Conservation (phyloP, 2,888 invertebrate genomes). For the Teinopalpus imperialis region DNA sequence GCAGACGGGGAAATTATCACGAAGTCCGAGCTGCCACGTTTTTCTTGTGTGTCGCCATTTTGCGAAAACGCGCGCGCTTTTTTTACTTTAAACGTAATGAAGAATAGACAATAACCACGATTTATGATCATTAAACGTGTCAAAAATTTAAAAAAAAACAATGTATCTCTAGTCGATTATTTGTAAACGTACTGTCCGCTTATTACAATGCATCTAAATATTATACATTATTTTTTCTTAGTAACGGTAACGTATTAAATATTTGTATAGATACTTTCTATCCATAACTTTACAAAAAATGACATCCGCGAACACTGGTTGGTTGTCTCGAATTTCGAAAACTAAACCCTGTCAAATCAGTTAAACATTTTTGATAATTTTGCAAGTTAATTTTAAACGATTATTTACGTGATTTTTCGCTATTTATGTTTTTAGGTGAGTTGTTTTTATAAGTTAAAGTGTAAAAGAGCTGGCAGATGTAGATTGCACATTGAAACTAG, state of each 20-base stretch:
- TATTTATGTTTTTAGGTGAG: constrained; percentile 19
- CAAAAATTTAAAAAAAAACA: no score
- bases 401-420: constrained; percentile 15
- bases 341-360: constrained; percentile 21
- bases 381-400: constrained; percentile 25
- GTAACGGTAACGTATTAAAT: no score
- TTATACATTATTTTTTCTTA: no score
- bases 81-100: no score
- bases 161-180: no score
- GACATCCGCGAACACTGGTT: constrained; percentile 5
- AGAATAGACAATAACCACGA: no score
- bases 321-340: constrained; percentile 6
- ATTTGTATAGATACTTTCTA: not conserved
- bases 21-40: constrained; percentile 38
- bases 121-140: no score
- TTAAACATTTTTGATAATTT: constrained; percentile 25
- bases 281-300: no score
- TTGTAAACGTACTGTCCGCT: no score
- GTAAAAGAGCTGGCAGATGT: constrained; percentile 8
- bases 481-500: not conserved
- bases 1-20: constrained; percentile 46
- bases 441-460: not conserved
- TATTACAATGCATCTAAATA: no score
- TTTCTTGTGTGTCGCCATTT: constrained; percentile 45
- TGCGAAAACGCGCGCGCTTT: constrained; percentile 38